phyloP scores from a whole-genome alignment of 2,888 invertebrate genomes.

The Erpobdella octoculata region DNA sequence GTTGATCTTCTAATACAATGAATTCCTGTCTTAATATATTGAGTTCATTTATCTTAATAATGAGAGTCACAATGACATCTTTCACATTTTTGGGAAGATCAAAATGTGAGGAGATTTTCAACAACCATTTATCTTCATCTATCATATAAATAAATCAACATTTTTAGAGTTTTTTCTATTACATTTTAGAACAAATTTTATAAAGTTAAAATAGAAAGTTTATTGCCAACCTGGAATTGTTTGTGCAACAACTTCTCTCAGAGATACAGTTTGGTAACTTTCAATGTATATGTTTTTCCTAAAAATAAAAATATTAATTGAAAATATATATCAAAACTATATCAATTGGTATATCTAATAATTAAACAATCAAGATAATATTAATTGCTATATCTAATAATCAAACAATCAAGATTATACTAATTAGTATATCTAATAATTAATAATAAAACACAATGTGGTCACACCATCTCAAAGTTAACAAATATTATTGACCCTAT shows the following conservation, averaged over 20 bases:
- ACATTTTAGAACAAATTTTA: background rate
- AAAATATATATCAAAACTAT: background rate
- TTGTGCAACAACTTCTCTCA: slow-evolving; percentile 30
- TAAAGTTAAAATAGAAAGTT: background rate
- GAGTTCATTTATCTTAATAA: background rate
- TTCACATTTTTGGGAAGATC: background rate
- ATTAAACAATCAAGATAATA: background rate
- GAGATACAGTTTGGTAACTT: slow-evolving; percentile 8
- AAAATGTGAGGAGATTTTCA: slow-evolving; percentile 22
- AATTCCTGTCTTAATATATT: background rate
- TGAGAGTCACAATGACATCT: background rate
- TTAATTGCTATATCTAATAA: background rate
- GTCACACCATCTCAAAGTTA: background rate
- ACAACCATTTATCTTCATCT: slow-evolving; percentile 20
- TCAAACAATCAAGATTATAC: background rate
- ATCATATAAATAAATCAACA: background rate
- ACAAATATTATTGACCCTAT: background rate
- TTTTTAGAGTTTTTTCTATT: background rate
- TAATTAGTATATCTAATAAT: background rate
- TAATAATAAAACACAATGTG: too few species aligned
- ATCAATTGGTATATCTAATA: background rate
- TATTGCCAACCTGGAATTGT: slow-evolving; percentile 14
- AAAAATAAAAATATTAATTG: background rate
- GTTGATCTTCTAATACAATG: background rate
- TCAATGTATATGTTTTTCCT: slow-evolving; percentile 31